Evolutionary conservation across 1,140 invertebrate species (phyloP).

Genomic region (Lepidurus couesii): DNA sequence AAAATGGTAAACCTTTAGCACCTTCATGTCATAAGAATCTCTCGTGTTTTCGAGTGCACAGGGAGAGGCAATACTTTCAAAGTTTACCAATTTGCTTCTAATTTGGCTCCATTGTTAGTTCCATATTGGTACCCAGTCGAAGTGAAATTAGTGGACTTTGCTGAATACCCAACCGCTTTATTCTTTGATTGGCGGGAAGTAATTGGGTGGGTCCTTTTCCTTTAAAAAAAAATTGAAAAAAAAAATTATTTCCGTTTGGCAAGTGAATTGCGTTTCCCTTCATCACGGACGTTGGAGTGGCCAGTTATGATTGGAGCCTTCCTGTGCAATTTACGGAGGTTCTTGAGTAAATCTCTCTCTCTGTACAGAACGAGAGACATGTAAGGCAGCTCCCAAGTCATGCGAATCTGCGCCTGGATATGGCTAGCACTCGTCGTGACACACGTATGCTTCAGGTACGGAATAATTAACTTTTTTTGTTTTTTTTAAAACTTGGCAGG

Average conservation of each 20-base stretch:
- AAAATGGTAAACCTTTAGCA: too few species aligned
- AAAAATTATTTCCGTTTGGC: not conserved
- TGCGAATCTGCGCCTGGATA: conserved; percentile 20
- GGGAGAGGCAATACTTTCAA: too few species aligned
- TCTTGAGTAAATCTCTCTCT: not conserved
- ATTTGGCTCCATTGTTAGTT: too few species aligned
- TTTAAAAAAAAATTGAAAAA: too few species aligned
- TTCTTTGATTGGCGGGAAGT: too few species aligned
- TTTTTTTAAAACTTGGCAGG: not conserved
- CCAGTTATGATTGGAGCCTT: not conserved
- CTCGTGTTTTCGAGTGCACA: too few species aligned
- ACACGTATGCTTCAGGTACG: conserved; percentile 18
- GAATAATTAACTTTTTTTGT: not conserved
- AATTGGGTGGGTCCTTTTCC: too few species aligned
- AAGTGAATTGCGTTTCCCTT: not conserved
- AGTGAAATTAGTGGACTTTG: too few species aligned
- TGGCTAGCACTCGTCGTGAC: conserved; percentile 13
- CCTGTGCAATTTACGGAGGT: not conserved
- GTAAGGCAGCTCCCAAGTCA: conserved; percentile 13
- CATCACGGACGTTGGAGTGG: not conserved
- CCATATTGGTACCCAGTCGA: too few species aligned
- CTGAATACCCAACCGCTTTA: too few species aligned
- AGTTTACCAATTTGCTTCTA: too few species aligned
- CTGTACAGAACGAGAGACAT: not conserved
- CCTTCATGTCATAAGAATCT: too few species aligned